Base-by-base conservation (phyloP, 2,888 invertebrate species). In the Ornithoptera priamus region DNA sequence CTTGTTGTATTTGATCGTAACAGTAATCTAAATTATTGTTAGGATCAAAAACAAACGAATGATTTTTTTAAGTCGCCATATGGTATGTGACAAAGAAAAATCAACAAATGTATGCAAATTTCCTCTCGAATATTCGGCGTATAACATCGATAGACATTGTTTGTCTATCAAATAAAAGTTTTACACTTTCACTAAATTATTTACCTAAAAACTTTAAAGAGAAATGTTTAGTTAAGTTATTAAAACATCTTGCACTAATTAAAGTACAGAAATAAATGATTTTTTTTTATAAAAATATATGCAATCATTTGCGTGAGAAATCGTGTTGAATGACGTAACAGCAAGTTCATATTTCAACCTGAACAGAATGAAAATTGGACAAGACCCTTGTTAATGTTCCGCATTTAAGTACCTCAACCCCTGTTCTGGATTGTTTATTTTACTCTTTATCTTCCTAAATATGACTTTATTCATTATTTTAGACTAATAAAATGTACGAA, bases 331-430 rank as follows among this genome's bases (percentile, higher is more conserved):
- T 78, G 80, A 80, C 79, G 81, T 80, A 81, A 79, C 83, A 82
- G 84, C 81, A 87, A 80, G 83, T 88, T 84, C 86, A 92, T 92
- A 92, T 89, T 92, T 92, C 91, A 90, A 88, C 83, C 85, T 82
- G 85, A 90, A 92, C 92, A 91, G 90, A 85, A 89, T 88, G 90
- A 91, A 92, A 92, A 92, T 92, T 92, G 91, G 90, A 89, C 88
- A 85, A 88, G 89, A 91, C 90, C 92, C 92, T 90, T 90, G 91
- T 91, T 92, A 92, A 92, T 90, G 91, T 91, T 75, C 77, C 75
- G 86, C 86, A 89, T 90, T 91, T 91, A 90, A 89, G 85, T 85
- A 87, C 87, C 85, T 86, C 86, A 85, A 83, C 83, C 83, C 86
- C 85, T 86, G 86, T 89, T 87, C 84, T 85, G 88, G 87, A 92